Conservation (phyloP, 2,113 vertebrate species). For the Amphiprion percula region DNA sequence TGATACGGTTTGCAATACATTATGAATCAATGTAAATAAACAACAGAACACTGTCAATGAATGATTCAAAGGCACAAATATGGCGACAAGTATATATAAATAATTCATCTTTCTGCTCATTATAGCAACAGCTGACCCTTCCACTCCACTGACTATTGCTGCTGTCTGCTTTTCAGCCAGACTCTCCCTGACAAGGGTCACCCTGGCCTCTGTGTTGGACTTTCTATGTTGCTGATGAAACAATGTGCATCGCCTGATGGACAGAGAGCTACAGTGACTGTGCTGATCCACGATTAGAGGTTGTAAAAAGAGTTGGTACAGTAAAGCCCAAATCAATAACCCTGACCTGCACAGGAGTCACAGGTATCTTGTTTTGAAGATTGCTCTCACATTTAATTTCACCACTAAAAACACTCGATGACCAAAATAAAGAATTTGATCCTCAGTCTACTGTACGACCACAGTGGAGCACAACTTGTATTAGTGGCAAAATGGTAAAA, state of each 20-base stretch:
- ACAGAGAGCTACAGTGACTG: not conserved
- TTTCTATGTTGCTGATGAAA: not conserved
- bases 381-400: conserved; percentile 8
- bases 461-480: too few species aligned
- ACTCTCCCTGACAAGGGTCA: not conserved
- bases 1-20: not conserved
- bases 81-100: conserved; percentile 16
- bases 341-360: not conserved
- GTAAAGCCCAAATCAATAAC: conserved; percentile 20
- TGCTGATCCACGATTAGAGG: not conserved
- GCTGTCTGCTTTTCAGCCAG: conserved; percentile 18
- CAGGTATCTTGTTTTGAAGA: conserved; percentile 5
- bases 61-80: conserved; percentile 27
- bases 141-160: not conserved
- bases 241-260: not conserved
- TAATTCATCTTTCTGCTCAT: conserved; percentile 12
- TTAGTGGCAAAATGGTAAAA: too few species aligned
- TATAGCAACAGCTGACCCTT: conserved; percentile 13
- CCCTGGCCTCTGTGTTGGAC: not conserved
- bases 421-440: not conserved
- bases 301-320: not conserved
- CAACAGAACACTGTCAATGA: not conserved
- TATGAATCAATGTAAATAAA: not conserved
- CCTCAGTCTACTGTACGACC: too few species aligned
- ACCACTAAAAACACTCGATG: not conserved